Percentiles rank a stretch among this genome's conserved stretches.
These are phyloP conservation scores for Phymatocera aterrima DNA, from an alignment of 2,888 invertebrate species.

Conservation along the genomic window DNA sequence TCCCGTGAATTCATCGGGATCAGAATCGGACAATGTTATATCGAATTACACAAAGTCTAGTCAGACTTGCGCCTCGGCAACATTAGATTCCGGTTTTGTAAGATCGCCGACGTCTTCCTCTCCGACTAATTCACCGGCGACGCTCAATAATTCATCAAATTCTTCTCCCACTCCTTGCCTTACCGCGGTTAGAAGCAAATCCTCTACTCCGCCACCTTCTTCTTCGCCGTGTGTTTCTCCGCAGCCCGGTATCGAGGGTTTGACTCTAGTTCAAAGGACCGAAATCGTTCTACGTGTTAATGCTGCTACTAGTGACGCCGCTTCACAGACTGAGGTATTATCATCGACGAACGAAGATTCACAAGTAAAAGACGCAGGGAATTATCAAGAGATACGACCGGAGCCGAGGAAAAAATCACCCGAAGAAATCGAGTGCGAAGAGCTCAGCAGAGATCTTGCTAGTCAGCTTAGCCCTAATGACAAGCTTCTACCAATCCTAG, in stretches of 20 bases:
- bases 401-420: slow-evolving; percentile 79
- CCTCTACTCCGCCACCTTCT: slow-evolving; percentile 42
- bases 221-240: slow-evolving; percentile 67
- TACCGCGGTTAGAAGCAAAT: slow-evolving; percentile 52
- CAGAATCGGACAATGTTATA: no score
- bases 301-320: slow-evolving; percentile 79
- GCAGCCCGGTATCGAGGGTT: slow-evolving; percentile 74
- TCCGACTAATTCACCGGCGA: slow-evolving; percentile 50
- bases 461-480: slow-evolving; percentile 80
- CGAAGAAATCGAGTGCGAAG: slow-evolving; percentile 89
- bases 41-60: slow-evolving; percentile 51
- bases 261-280: slow-evolving; percentile 80
- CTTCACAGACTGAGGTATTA: slow-evolving; percentile 77
- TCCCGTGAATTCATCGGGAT: not conserved
- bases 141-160: not conserved
- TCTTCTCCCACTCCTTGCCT: no score
- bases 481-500: slow-evolving; percentile 81
- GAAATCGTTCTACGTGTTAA: slow-evolving; percentile 81
- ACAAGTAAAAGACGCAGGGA: no score
- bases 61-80: slow-evolving; percentile 44
- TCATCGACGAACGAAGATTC: slow-evolving; percentile 28
- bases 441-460: slow-evolving; percentile 80
- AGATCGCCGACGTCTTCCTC: slow-evolving; percentile 53
- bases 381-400: slow-evolving; percentile 66
- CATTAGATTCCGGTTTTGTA: slow-evolving; percentile 20